phyloP scores from a whole-genome alignment of 37 sponge, comb jelly and placozoan genomes.

The Axinella damicornis region DNA sequence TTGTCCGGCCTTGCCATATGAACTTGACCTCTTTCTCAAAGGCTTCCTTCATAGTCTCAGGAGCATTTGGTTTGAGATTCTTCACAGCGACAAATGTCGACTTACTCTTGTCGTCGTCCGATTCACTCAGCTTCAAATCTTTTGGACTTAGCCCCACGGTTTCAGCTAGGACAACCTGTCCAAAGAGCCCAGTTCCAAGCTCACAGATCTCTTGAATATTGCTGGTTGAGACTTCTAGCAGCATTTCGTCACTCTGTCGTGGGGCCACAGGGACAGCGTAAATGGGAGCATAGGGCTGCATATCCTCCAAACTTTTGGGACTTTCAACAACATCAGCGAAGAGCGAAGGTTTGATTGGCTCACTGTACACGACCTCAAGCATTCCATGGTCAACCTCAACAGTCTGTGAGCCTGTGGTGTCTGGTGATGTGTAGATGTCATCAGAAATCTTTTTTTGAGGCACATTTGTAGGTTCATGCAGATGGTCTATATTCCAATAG shows the following conservation, averaged over 20 bases:
- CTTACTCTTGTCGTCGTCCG: conserved; percentile 26
- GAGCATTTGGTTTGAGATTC: conserved; percentile 59
- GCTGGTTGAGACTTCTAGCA: background rate
- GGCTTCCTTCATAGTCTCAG: conserved; percentile 31
- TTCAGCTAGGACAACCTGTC: conserved; percentile 58
- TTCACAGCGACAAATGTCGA: conserved; percentile 65
- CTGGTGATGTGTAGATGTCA: background rate
- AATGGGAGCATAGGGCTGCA: background rate
- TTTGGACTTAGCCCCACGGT: conserved; percentile 52
- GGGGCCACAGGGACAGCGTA: background rate
- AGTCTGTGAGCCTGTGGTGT: background rate
- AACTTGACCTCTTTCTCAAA: conserved; percentile 84
- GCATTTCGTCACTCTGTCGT: background rate
- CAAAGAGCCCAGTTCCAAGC: conserved; percentile 70
- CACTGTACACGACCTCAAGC: conserved; percentile 18
- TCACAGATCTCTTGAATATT: conserved; percentile 31
- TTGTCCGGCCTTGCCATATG: conserved; percentile 68
- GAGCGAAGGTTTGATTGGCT: background rate
- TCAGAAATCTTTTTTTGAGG: background rate
- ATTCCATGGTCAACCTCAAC: background rate
- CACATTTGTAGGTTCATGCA: too few species aligned
- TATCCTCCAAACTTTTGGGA: background rate
- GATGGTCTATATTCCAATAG: too few species aligned
- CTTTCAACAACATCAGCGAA: background rate
- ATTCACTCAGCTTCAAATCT: conserved; percentile 47